Evolutionary conservation across 2,797 vertebrate genomes (phyloP), one percentile per base, ranked within the genome.

Genomic region (Atherinosoma microstoma): DNA sequence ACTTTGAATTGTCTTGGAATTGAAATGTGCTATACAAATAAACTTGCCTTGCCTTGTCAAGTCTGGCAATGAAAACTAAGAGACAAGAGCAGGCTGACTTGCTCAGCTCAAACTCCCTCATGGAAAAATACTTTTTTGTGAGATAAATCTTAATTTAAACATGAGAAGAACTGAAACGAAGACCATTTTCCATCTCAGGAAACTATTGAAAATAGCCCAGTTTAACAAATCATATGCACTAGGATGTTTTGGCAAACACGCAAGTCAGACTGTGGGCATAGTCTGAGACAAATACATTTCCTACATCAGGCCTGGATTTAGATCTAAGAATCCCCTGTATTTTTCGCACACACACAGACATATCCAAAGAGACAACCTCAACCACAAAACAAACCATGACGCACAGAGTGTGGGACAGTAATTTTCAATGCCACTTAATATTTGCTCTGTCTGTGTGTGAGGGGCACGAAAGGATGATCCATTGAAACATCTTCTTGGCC

Each of bases 371-470:
- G 11, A 66, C 58, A 79, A 83, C 59, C 53, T 63, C 47, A 73
- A 80, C 84, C 84, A 70, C 84, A 79, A 75, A 78, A 82, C 78
- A 83, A 83, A 76, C 76, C 78, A 73, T 87, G 86, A 89, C 78
- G 70, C 87, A 86, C 76, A 78, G 57, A 66, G 77, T 58, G 73
- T 49, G 22, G 68, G 82, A 82, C 54, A 11, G 76, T 61, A 38
- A 67, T 81, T 80, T 84, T 75, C 71, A 83, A 30, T 49, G 70
- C 74, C 62, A 38, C 68, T 76, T 81, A 83, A 85, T 64, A 47
- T 71, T 64, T 36, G 65, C 57, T 76, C 69, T 77, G 83, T 84
- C 64, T 78, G 70, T 61, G 53, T 67, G 67, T 69, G 75, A 77
- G 67, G 58, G 29, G 60, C 32, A 81, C 45, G 2, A 66, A 83